A percentile compares a stretch with the other conserved stretches of the same genome.
phyloP scores from a whole-genome alignment of 1,140 invertebrate species.

The Cephus cinctus region DNA sequence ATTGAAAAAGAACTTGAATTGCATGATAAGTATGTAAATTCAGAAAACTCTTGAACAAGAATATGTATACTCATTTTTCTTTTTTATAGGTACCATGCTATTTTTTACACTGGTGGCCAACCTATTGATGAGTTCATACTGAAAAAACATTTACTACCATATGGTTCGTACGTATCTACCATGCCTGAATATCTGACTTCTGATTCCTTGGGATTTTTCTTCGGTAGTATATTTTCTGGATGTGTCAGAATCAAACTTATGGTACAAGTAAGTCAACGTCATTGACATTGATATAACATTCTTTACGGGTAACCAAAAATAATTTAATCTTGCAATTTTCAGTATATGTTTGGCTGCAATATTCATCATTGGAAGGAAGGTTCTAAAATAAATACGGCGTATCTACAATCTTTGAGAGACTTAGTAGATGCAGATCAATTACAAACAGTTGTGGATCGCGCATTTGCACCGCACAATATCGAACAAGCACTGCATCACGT shows the following conservation, averaged over 20 bases:
- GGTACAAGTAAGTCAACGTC: conserved; percentile 43
- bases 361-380: conserved; percentile 51
- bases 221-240: conserved; percentile 51
- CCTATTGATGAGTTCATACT: conserved; percentile 49
- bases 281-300: not conserved
- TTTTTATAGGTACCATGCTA: conserved; percentile 57
- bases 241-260: conserved; percentile 52
- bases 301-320: not conserved
- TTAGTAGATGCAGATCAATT: conserved; percentile 59
- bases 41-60: conserved; percentile 1
- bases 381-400: conserved; percentile 49
- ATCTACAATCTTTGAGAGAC: conserved; percentile 55
- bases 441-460: conserved; percentile 63
- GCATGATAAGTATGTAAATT: conserved; percentile 40
- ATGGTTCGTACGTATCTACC: conserved; percentile 57
- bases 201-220: conserved; percentile 60
- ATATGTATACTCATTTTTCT: conserved; percentile 16
- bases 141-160: conserved; percentile 46
- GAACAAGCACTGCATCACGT: conserved; percentile 69
- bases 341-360: conserved; percentile 49
- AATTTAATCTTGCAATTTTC: not conserved
- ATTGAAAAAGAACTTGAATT: conserved; percentile 48
- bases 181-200: conserved; percentile 54
- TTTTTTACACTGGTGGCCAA: conserved; percentile 58
- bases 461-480: conserved; percentile 68